A percentile compares a stretch with the other conserved stretches of the same genome.
Evolutionary conservation across 2,888 invertebrate genomes (phyloP).

Genomic region (Diarsia dahlii): DNA sequence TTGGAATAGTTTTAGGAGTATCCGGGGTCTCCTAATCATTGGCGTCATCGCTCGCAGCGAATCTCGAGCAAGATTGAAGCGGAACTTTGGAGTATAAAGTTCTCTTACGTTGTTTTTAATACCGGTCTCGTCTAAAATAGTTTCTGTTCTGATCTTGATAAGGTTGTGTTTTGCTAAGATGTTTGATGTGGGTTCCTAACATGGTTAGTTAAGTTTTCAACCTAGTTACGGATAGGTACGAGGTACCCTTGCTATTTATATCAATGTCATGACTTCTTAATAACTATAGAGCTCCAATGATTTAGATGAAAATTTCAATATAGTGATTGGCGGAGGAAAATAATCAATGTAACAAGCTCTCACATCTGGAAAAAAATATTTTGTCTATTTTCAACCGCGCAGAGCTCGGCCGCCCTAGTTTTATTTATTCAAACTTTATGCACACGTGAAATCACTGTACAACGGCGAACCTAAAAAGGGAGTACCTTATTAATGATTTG

Average conservation of each 20-base stretch:
- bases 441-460: background rate
- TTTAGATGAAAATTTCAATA: too few species aligned
- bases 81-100: slow-evolving; percentile 52
- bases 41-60: slow-evolving; percentile 50
- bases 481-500: background rate
- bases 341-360: too few species aligned
- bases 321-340: too few species aligned
- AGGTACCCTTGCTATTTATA: background rate
- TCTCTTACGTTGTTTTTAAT: slow-evolving; percentile 44
- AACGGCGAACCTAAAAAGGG: background rate
- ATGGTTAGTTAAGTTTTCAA: background rate
- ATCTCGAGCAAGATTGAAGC: slow-evolving; percentile 46
- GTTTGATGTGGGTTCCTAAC: background rate
- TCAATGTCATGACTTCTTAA: background rate
- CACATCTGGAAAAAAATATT: too few species aligned
- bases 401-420: too few species aligned
- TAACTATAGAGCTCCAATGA: too few species aligned
- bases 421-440: background rate
- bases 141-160: slow-evolving; percentile 25
- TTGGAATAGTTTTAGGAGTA: slow-evolving; percentile 61
- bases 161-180: slow-evolving; percentile 6
- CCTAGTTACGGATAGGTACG: background rate
- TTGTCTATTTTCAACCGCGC: too few species aligned
- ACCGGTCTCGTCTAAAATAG: slow-evolving; percentile 13
- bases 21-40: slow-evolving; percentile 58